phyloP scores from a whole-genome alignment of 1,140 invertebrate genomes.

The Subanguina moxae region DNA sequence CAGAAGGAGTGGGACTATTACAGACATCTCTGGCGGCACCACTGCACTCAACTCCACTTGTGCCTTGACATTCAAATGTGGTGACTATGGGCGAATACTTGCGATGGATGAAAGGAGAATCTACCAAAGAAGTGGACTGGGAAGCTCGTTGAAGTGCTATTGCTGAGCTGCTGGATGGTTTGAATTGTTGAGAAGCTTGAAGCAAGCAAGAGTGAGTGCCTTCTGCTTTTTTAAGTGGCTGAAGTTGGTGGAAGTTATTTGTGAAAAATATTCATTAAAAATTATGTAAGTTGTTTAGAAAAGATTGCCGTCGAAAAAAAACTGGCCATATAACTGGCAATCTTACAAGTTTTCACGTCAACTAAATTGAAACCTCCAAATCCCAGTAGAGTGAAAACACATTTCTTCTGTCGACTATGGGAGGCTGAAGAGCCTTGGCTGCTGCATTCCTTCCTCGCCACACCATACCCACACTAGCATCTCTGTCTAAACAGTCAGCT shows the following conservation, averaged over 20 bases:
- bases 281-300: conserved; percentile 4
- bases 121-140: neutral
- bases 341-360: neutral
- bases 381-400: conserved; percentile 41
- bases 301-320: conserved; percentile 27
- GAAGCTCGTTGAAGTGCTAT: neutral
- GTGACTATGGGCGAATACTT: neutral
- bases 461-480: conserved; percentile 12
- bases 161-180: neutral
- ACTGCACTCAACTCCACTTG: neutral
- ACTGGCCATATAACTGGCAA: conserved; percentile 3
- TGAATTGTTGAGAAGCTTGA: conserved; percentile 13
- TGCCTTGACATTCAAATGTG: neutral
- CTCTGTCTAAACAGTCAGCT: conserved; percentile 22
- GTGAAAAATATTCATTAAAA: too few relatives aligned
- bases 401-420: conserved; percentile 41
- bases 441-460: conserved; percentile 40
- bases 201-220: neutral
- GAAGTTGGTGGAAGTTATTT: too few relatives aligned
- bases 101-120: neutral
- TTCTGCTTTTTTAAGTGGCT: neutral
- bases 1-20: conserved; percentile 16
- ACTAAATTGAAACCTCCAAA: conserved; percentile 36
- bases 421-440: conserved; percentile 36
- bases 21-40: neutral